Base-by-base conservation (phyloP, 2,113 vertebrate genomes). In the Rostratula benghalensis region DNA sequence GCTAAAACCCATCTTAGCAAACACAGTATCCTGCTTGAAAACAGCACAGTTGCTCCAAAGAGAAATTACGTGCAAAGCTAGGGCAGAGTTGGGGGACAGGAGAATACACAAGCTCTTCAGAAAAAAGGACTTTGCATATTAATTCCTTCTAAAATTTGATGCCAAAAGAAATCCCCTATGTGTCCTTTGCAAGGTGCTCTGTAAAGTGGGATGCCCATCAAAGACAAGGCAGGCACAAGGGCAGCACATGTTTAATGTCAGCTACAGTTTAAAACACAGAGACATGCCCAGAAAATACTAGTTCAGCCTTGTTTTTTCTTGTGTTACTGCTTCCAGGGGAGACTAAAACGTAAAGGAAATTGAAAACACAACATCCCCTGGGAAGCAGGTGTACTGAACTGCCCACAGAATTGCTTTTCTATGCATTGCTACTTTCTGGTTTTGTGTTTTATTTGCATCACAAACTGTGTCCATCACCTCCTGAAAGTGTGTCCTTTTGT, bases 91-190 rank as follows among this genome's bases (percentile, higher is more conserved):
- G 8, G 17, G 18, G 69, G 17, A 28, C 48, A 68, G 20, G n/a
- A 82, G 33, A 59, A 46, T 74, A 75, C 13, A 88, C 9, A 56
- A 63, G 13, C 25, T 71, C 14, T 20, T 87, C 6, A 54, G 33
- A 41, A 73, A 50, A 80, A 70, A 68, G 74, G 7, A n/a, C 12
- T 24, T 6, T 8, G 9, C 11, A 1, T 65, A 46, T 77, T 80
- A 5, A 31, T 64, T 77, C 41, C 39, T 43, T 65, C 50, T 79
- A 45, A 93, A 95, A 65, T 54, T 15, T 88, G 30, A 83, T 41
- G 68, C 9, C 3, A 28, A 41, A 43, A n/a, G 8, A 51, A 23
- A 14, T 0, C 0, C 17, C 9, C n/a, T 33, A 3, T 16, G 35
- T 43, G 20, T 81, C 22, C 22, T 91, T 67, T 35, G 9, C 20